phyloP scores from a whole-genome alignment of 2,113 vertebrate genomes.

The Micronycteris hirsuta region DNA sequence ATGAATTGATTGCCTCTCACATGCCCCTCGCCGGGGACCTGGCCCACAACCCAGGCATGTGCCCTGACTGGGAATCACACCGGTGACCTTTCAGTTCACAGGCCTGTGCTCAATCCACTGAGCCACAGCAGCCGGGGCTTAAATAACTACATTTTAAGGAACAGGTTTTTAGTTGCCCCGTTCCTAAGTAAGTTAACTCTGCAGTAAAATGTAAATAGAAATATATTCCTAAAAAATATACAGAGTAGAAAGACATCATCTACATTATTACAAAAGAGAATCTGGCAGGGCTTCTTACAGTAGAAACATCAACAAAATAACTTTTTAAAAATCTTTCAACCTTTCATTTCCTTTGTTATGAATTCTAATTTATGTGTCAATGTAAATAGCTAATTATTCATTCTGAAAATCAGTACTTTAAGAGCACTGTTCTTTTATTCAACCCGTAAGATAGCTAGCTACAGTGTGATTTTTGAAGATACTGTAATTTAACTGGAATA shows the following conservation, averaged over 20 bases:
- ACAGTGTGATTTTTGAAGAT: not conserved
- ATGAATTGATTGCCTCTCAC: no score
- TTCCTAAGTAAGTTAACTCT: slow-evolving; percentile 48
- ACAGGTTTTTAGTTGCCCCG: not conserved
- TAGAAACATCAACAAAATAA: slow-evolving; percentile 58
- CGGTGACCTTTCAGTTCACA: no score
- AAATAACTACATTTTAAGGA: slow-evolving; percentile 42
- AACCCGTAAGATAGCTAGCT: not conserved
- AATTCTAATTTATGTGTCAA: slow-evolving; percentile 38
- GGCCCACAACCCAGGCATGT: no score
- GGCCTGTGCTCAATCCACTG: no score
- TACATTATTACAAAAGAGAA: slow-evolving; percentile 6
- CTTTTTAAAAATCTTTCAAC: slow-evolving; percentile 23
- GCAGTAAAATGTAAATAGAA: slow-evolving; percentile 49
- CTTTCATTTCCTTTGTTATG: slow-evolving; percentile 51
- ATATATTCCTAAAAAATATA: slow-evolving; percentile 46
- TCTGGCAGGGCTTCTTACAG: slow-evolving; percentile 53
- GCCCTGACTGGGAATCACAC: no score
- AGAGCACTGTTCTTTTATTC: slow-evolving; percentile 10
- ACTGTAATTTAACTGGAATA: not conserved
- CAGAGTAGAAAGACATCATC: not conserved
- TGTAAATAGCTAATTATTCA: slow-evolving; percentile 51
- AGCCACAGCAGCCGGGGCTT: not conserved
- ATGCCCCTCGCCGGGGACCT: no score
- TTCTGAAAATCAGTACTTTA: slow-evolving; percentile 30